phyloP scores from a whole-genome alignment of 2,113 vertebrate species.

The Boulengeromyrus knoepffleri region DNA sequence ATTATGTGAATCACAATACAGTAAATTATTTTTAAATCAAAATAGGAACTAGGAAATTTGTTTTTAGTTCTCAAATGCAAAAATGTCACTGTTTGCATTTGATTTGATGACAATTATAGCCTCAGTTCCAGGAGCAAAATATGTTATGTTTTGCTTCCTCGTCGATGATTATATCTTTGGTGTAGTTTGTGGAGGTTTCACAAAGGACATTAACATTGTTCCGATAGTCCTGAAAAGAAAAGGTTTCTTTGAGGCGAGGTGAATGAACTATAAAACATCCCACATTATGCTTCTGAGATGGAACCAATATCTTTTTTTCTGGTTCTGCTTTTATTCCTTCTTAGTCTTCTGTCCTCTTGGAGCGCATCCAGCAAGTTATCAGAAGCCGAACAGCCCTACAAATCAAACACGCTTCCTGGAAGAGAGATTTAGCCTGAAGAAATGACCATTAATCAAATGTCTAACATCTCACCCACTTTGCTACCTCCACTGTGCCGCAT shows the following conservation, averaged over 20 bases:
- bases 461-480: not conserved
- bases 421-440: not conserved
- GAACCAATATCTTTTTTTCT: not conserved
- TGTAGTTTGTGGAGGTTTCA: not conserved
- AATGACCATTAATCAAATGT: not conserved
- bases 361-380: not conserved
- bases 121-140: not conserved
- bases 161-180: not conserved
- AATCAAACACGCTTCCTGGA: not conserved
- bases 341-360: not conserved
- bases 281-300: not conserved
- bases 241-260: not conserved
- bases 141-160: not conserved
- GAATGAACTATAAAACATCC: not conserved
- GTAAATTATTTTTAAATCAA: not conserved
- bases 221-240: not conserved
- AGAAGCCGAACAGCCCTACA: slow-evolving; percentile 6
- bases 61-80: not conserved
- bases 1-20: not conserved
- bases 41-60: not conserved
- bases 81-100: not conserved
- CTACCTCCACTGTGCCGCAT: not conserved
- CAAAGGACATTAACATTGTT: not conserved
- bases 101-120: not conserved
- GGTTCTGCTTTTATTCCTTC: not conserved